phyloP scores from a whole-genome alignment of 2,888 invertebrate genomes.

The Mythimna impura region DNA sequence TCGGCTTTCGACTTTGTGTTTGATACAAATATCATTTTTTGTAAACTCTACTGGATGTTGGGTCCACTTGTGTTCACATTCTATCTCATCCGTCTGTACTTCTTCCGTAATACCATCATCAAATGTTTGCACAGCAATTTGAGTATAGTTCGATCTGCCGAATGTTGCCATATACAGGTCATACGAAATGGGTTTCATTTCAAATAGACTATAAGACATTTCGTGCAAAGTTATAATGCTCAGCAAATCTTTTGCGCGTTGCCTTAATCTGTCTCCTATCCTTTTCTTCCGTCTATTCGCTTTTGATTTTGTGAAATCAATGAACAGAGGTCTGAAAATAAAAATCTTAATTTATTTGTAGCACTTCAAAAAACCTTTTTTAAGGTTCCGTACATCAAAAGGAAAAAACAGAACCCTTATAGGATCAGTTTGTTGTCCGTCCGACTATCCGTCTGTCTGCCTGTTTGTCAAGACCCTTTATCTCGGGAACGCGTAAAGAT shows the following conservation, averaged over 20 bases:
- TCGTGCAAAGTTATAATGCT: slow-evolving; percentile 85
- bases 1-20: slow-evolving; percentile 49
- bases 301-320: slow-evolving; percentile 84
- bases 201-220: slow-evolving; percentile 84
- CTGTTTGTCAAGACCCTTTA: no score
- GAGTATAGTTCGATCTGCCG: slow-evolving; percentile 82
- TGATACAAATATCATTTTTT: slow-evolving; percentile 74
- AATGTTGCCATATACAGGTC: slow-evolving; percentile 86
- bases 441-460: no score
- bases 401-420: no score
- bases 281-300: slow-evolving; percentile 77
- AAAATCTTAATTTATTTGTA: no score
- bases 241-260: slow-evolving; percentile 83
- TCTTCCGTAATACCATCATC: slow-evolving; percentile 85
- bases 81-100: slow-evolving; percentile 83
- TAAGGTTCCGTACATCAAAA: no score
- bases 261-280: slow-evolving; percentile 76
- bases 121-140: slow-evolving; percentile 84
- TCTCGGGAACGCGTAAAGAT: no score
- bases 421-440: no score
- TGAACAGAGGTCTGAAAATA: slow-evolving; percentile 78
- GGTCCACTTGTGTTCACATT: slow-evolving; percentile 81
- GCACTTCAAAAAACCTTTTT: no score
- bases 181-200: slow-evolving; percentile 88
- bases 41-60: slow-evolving; percentile 85